phyloP scores from a whole-genome alignment of 2,888 invertebrate species.

The Dinocampus coccinellae region DNA sequence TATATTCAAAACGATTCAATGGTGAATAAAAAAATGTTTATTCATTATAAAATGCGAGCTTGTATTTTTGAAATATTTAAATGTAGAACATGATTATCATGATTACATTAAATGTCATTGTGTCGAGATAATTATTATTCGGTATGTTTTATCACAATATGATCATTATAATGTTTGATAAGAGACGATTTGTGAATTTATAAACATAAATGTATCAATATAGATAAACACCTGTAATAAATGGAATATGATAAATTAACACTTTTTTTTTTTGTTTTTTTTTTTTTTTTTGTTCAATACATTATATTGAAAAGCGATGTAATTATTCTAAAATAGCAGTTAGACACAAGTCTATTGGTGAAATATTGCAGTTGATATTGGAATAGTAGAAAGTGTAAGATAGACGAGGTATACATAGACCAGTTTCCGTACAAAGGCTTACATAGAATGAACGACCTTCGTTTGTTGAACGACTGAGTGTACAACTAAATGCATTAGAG shows the following conservation, averaged over 20 bases:
- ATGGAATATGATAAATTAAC: not conserved
- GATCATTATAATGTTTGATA: too few species aligned
- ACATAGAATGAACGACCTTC: constrained; percentile 34
- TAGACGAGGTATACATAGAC: constrained; percentile 37
- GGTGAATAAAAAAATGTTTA: not conserved
- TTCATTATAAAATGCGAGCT: not conserved
- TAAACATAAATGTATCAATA: not conserved
- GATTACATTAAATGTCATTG: too few species aligned
- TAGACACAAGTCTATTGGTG: constrained; percentile 16
- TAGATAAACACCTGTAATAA: not conserved
- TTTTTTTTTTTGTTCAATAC: not conserved
- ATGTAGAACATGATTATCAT: not conserved
- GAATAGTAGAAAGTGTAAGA: constrained; percentile 31
- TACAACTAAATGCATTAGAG: constrained; percentile 39
- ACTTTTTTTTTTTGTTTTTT: too few species aligned
- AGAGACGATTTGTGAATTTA: too few species aligned
- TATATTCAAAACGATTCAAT: too few species aligned
- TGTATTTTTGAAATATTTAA: not conserved
- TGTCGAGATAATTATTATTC: too few species aligned
- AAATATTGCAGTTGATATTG: not conserved
- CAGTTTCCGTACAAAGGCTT: constrained; percentile 42
- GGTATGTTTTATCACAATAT: too few species aligned
- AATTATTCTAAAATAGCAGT: not conserved
- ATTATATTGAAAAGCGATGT: not conserved
- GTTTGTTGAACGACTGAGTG: constrained; percentile 38